A percentile compares a stretch with the other conserved stretches of the same genome.
These are phyloP conservation scores for Chrysolina oricalcia DNA, from an alignment of 2,888 invertebrate species.

Conservation along the genomic window DNA sequence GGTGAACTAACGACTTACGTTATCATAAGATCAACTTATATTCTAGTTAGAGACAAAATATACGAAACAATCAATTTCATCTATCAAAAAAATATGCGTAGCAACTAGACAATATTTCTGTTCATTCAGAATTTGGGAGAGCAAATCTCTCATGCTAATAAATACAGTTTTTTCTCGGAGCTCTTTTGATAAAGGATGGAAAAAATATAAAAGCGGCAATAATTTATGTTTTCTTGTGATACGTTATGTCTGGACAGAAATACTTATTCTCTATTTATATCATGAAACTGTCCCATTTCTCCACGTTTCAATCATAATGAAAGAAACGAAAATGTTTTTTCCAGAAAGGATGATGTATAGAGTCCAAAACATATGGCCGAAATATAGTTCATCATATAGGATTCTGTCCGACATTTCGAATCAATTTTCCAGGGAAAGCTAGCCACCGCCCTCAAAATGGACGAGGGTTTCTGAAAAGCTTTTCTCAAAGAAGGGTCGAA, in stretches of 20 bases:
- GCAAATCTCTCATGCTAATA: too few species aligned
- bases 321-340: neutral
- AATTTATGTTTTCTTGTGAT: neutral
- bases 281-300: neutral
- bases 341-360: neutral
- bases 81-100: too few species aligned
- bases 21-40: too few species aligned
- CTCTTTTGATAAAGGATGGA: neutral
- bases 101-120: too few species aligned
- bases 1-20: too few species aligned
- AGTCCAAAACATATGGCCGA: neutral
- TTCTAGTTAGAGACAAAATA: too few species aligned
- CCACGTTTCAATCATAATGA: neutral
- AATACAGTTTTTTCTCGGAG: too few species aligned
- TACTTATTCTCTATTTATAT: neutral
- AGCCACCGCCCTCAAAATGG: neutral
- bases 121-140: too few species aligned
- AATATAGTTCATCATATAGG: neutral
- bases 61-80: too few species aligned
- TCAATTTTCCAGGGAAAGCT: neutral
- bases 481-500: neutral
- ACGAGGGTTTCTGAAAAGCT: neutral
- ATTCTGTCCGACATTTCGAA: slow-evolving; percentile 4
- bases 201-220: neutral
- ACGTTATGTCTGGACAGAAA: neutral